Base-by-base conservation (phyloP, 1,140 invertebrate species). In the Leptinotarsa undecemlineata region DNA sequence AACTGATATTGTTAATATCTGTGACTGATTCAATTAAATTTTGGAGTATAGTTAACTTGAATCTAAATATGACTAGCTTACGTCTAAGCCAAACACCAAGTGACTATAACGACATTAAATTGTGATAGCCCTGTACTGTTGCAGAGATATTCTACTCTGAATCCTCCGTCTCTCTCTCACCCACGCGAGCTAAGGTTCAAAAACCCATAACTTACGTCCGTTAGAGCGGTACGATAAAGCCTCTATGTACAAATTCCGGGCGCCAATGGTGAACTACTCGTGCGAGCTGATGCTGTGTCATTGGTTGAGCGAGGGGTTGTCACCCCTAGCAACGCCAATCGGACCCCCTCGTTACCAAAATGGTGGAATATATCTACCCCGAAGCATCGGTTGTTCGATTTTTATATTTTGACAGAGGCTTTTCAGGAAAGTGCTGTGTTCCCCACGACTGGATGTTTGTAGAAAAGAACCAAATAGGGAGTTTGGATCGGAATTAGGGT, bases 31-130 rank as follows among this genome's bases (percentile, higher is more conserved):
- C 78, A 85, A 85, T 85, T 85, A 85, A 82, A 83, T 83, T 82
- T 82, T 82, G 82, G 83, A 81, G 78, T 80, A 79, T 77, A 83
- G 81, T 82, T 82, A 82, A 84, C 82, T 79, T 77, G 73, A 80
- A 82, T 84, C 82, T 81, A 81, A 82, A 82, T 84, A 81, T 83
- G 84, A 83, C 83, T 84, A 84, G 82, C 84, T 83, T 84, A 83
- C 82, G 83, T 82, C 84, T 85, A 82, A 85, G 82, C 83, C 83
- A 81, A 83, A 82, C 81, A 81, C 78, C 83, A 84, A 85, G 84
- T 84, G 83, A 85, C 77, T 85, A 84, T 85, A 85, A 85, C 84
- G 81, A 84, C 80, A 85, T 85, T 85, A 85, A 84, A 82, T 81
- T 81, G 81, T 84, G 84, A 85, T 85, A 85, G 81, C 81, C 82